phyloP scores from a whole-genome alignment of 2,888 invertebrate species.

The Buathra laborator region DNA sequence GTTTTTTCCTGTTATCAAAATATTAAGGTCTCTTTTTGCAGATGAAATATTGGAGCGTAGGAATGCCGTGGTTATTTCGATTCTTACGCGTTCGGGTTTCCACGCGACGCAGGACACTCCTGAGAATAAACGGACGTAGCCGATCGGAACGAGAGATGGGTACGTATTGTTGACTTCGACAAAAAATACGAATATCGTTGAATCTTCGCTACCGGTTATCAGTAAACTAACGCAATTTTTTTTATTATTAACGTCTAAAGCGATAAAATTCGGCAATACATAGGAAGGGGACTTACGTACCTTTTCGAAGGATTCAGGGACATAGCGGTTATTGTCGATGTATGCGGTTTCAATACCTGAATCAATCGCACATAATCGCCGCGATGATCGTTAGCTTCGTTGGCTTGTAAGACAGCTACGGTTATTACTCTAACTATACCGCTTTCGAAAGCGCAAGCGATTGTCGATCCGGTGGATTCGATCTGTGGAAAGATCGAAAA shows the following conservation, averaged over 20 bases:
- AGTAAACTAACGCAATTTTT: conserved; percentile 85
- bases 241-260: conserved; percentile 1
- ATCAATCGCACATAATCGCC: conserved; percentile 76
- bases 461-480: conserved; percentile 88
- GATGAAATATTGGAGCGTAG: neutral
- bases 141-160: conserved; percentile 88
- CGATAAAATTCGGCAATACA: conserved; percentile 25
- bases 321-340: conserved; percentile 88
- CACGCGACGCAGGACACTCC: conserved; percentile 89
- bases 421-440: conserved; percentile 89
- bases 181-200: conserved; percentile 89
- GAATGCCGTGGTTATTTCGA: neutral
- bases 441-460: conserved; percentile 90
- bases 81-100: conserved; percentile 87
- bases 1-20: conserved; percentile 81
- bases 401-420: conserved; percentile 67
- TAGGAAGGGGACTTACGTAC: conserved; percentile 66
- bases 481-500: conserved; percentile 84
- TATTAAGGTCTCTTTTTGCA: neutral
- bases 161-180: conserved; percentile 82
- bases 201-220: conserved; percentile 89
- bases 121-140: conserved; percentile 89
- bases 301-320: conserved; percentile 86
- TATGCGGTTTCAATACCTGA: conserved; percentile 88
- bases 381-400: conserved; percentile 53